These are phyloP conservation scores for Thereva nobilitata DNA, from an alignment of 2,888 invertebrate species.

Conservation along the genomic window DNA sequence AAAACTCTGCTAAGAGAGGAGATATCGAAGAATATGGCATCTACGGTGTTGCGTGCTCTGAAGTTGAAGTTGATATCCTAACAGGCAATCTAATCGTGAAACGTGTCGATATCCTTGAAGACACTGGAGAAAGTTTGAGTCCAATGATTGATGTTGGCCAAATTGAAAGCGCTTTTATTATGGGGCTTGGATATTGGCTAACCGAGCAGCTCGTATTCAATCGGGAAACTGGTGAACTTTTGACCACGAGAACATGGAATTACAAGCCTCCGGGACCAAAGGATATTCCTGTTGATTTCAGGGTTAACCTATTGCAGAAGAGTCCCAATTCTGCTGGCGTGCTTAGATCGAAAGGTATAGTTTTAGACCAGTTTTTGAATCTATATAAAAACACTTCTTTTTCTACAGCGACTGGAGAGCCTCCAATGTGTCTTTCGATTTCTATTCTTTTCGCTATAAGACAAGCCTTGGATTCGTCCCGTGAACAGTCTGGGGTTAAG, in stretches of 20 bases:
- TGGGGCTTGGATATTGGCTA: conserved; percentile 75
- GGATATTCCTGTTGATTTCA: conserved; percentile 72
- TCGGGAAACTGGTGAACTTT: conserved; percentile 63
- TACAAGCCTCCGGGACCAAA: conserved; percentile 72
- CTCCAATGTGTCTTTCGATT: conserved; percentile 60
- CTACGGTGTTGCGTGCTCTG: conserved; percentile 65
- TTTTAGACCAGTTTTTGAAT: neutral
- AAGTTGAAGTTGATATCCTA: conserved; percentile 72
- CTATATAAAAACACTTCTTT: neutral
- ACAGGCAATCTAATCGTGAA: conserved; percentile 67
- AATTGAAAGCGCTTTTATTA: conserved; percentile 73
- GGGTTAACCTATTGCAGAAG: conserved; percentile 67
- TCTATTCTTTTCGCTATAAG: conserved; percentile 65
- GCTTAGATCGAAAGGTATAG: conserved; percentile 68
- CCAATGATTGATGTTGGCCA: conserved; percentile 73
- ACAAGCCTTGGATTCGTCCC: conserved; percentile 66
- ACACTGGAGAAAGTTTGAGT: conserved; percentile 69
- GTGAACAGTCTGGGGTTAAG: conserved; percentile 65
- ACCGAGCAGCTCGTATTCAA: conserved; percentile 69
- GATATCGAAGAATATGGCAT: conserved; percentile 63
- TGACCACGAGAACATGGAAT: conserved; percentile 75
- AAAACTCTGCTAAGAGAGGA: conserved; percentile 60
- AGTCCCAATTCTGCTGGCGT: conserved; percentile 67
- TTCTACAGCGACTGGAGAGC: conserved; percentile 62
- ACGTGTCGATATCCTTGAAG: conserved; percentile 69